Conservation (phyloP, 2,888 invertebrate genomes). For the Hypolimnas misippus region DNA sequence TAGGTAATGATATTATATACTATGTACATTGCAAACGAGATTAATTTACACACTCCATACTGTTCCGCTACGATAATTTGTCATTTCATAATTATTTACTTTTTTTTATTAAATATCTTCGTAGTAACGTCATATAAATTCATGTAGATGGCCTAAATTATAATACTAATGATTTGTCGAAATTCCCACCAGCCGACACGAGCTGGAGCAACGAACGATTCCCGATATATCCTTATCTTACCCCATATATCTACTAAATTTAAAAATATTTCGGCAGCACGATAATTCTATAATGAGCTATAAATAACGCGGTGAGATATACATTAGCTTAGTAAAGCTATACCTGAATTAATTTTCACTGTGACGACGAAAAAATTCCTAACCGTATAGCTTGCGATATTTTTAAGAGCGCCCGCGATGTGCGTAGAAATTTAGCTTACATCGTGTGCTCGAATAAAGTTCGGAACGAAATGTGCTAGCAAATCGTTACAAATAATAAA, state of each 20-base stretch:
- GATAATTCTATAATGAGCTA: constrained; percentile 64
- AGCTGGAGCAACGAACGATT: constrained; percentile 17
- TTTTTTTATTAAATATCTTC: constrained; percentile 64
- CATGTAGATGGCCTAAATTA: constrained; percentile 74
- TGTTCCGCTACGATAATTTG: constrained; percentile 76
- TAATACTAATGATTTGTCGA: constrained; percentile 53
- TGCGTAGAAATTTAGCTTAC: constrained; percentile 51
- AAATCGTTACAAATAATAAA: constrained; percentile 34
- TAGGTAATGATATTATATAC: constrained; percentile 60
- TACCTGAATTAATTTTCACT: constrained; percentile 54
- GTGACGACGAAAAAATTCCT: constrained; percentile 45
- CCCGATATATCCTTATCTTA: constrained; percentile 52
- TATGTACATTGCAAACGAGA: constrained; percentile 81
- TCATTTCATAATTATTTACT: constrained; percentile 57
- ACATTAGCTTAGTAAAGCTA: constrained; percentile 67
- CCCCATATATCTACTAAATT: constrained; percentile 59
- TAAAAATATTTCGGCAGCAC: constrained; percentile 62
- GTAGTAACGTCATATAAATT: constrained; percentile 73
- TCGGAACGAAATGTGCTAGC: constrained; percentile 40
- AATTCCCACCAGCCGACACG: constrained; percentile 26
- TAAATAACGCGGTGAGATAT: constrained; percentile 72
- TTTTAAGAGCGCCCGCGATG: constrained; percentile 61
- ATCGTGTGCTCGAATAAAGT: constrained; percentile 12
- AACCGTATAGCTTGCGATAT: constrained; percentile 60
- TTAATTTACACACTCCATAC: constrained; percentile 63